These are phyloP conservation scores for Anthoscopus minutus DNA, from an alignment of 2,113 vertebrate species.

Conservation along the genomic window DNA sequence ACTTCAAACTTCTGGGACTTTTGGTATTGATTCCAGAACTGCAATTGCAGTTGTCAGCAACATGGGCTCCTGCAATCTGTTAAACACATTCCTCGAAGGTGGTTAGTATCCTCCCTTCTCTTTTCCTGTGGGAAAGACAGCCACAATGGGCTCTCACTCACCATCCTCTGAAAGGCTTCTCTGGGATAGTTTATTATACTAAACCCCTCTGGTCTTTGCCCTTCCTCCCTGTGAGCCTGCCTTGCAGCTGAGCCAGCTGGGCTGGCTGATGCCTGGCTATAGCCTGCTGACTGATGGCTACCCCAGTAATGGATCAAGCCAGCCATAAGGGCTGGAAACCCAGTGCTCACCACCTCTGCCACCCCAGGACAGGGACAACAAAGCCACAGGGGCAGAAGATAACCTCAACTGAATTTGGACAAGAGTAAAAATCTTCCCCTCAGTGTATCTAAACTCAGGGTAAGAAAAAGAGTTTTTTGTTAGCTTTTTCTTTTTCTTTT, in stretches of 20 bases:
- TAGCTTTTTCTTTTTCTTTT: no score
- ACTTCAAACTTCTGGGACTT: not conserved
- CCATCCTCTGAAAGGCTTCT: not conserved
- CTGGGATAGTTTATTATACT: not conserved
- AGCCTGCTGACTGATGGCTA: not conserved
- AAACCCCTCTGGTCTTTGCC: not conserved
- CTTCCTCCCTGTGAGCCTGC: not conserved
- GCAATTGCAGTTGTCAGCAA: slow-evolving; percentile 39
- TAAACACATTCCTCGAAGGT: slow-evolving; percentile 51
- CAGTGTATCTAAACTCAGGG: not conserved
- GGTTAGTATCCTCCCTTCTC: slow-evolving; percentile 1
- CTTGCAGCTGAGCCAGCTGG: rapidly evolving
- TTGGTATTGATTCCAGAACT: slow-evolving; percentile 36
- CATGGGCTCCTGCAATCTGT: not conserved
- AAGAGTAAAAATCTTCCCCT: not conserved
- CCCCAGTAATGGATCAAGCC: not conserved
- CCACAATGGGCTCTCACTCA: not conserved
- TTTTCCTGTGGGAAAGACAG: slow-evolving; percentile 50
- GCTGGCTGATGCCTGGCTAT: not conserved
- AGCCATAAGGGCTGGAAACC: not conserved
- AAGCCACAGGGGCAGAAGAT: not conserved
- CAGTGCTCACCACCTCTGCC: rapidly evolving
- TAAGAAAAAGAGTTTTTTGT: not conserved
- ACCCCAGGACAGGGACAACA: not conserved
- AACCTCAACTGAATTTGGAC: not conserved